phyloP scores from a whole-genome alignment of 2,113 vertebrate species.

The Taxidea taxus region DNA sequence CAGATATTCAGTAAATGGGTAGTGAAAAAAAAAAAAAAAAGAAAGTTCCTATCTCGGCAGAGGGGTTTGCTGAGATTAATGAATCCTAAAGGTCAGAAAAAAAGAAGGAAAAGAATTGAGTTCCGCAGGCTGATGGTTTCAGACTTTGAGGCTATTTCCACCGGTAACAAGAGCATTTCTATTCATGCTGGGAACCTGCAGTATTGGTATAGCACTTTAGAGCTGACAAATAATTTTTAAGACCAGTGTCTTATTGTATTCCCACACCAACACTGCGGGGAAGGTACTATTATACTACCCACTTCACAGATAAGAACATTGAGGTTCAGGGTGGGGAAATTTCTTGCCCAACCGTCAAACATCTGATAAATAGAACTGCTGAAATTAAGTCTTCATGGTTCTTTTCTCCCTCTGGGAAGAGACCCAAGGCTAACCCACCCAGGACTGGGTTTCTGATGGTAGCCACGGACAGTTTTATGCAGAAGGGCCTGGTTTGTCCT shows the following conservation, averaged over 20 bases:
- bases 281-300: background rate
- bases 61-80: background rate
- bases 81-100: background rate
- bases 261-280: background rate
- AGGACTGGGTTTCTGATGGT: background rate
- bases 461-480: background rate
- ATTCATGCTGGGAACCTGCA: background rate
- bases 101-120: background rate
- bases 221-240: background rate
- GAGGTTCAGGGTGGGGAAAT: background rate
- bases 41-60: background rate
- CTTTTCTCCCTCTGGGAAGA: background rate
- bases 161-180: background rate
- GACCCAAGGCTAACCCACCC: background rate
- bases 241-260: background rate
- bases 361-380: background rate
- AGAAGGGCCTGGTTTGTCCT: background rate
- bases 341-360: background rate
- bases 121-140: background rate
- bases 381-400: background rate
- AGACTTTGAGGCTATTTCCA: background rate
- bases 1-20: background rate
- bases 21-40: background rate
- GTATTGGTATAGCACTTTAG: background rate
- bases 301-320: background rate